These are phyloP conservation scores for Xiphophorus maculatus DNA, from an alignment of 2,113 vertebrate species.

Conservation along the genomic window DNA sequence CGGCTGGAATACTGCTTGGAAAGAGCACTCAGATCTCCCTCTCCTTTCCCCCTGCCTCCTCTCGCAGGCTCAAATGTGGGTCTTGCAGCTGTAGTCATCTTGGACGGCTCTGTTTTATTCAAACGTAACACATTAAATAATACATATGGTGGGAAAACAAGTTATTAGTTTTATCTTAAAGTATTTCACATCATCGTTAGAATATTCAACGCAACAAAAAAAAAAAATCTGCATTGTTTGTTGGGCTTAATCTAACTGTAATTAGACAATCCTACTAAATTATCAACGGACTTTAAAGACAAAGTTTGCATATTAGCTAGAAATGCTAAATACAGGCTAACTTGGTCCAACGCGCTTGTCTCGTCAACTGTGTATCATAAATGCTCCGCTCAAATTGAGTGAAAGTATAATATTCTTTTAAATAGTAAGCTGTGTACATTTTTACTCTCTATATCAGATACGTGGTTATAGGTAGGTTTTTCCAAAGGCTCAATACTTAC, in stretches of 20 bases:
- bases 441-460: fast-evolving
- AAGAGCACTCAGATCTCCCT: slow-evolving; percentile 94
- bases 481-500: slow-evolving; percentile 40
- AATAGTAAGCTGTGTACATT: neutral
- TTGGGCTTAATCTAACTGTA: neutral
- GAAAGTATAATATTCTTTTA: fast-evolving
- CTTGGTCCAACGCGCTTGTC: neutral
- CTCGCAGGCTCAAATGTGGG: slow-evolving; percentile 97
- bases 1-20: slow-evolving; percentile 97
- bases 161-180: neutral
- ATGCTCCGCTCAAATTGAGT: neutral
- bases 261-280: neutral
- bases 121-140: neutral
- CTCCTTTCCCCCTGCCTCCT: slow-evolving; percentile 96
- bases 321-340: slow-evolving; percentile 28
- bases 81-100: slow-evolving; percentile 96
- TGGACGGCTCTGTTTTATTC: slow-evolving; percentile 51
- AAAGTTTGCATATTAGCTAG: slow-evolving; percentile 19
- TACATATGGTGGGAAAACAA: neutral
- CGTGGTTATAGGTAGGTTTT: neutral
- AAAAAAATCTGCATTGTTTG: neutral
- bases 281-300: neutral
- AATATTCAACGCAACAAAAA: neutral
- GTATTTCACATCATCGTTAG: neutral
- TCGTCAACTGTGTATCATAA: fast-evolving